Conservation (phyloP, 2,113 vertebrate species). For the Panurus biarmicus region DNA sequence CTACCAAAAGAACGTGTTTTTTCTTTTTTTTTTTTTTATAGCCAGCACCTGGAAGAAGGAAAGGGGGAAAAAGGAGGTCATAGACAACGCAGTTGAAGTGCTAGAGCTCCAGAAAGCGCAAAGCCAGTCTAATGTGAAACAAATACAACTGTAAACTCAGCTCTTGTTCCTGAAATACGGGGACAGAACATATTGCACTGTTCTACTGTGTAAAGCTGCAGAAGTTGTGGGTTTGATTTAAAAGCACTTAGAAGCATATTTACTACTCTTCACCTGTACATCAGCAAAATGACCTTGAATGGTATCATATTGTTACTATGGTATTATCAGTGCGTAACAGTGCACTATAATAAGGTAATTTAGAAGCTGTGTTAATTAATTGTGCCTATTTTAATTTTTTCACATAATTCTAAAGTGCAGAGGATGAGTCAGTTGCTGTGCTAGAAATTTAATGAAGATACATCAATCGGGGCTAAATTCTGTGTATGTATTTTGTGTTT, state of each 20-base stretch:
- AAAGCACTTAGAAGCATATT: constrained; percentile 51
- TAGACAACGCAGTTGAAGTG: not conserved
- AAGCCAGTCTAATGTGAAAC: constrained; percentile 27
- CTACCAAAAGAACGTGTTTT: not conserved
- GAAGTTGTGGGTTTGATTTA: constrained; percentile 48
- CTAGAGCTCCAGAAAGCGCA: not conserved
- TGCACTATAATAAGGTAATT: constrained; percentile 1
- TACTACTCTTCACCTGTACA: constrained; percentile 14
- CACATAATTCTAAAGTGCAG: constrained; percentile 7
- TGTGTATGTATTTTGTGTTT: constrained; percentile 3
- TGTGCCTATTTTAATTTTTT: constrained; percentile 30
- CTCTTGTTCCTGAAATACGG: constrained; percentile 21
- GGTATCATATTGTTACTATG: constrained; percentile 41
- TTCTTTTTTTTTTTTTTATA: not conserved
- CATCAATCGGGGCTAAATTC: not conserved
- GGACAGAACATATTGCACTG: constrained; percentile 50
- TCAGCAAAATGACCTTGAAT: constrained; percentile 50
- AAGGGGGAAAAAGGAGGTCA: not conserved
- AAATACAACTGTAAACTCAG: not conserved
- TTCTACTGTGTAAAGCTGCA: constrained; percentile 63
- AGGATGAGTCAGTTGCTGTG: not conserved
- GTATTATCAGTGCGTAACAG: not conserved
- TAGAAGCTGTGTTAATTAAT: constrained; percentile 32
- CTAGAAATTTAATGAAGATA: constrained; percentile 15
- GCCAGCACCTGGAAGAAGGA: not conserved